phyloP scores from a whole-genome alignment of 2,888 invertebrate species.

The Tetropium fuscum region DNA sequence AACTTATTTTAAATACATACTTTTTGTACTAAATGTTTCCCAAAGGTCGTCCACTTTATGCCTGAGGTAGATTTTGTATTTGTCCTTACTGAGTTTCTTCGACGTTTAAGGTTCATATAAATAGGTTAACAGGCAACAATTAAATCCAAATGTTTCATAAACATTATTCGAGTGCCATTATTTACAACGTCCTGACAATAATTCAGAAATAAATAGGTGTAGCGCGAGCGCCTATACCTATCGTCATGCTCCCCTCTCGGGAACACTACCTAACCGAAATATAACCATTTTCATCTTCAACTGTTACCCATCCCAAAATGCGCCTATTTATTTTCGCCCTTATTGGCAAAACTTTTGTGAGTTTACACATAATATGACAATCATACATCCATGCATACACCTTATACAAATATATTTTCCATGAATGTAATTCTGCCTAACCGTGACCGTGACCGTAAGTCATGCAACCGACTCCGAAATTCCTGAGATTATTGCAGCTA shows the following conservation, averaged over 20 bases:
- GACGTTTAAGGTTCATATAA: constrained; percentile 48
- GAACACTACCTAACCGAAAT: too few species aligned
- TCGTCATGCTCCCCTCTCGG: too few species aligned
- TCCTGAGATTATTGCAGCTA: constrained; percentile 53
- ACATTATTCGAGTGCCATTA: constrained; percentile 57
- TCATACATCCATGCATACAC: constrained; percentile 44
- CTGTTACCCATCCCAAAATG: neutral
- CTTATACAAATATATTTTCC: constrained; percentile 39
- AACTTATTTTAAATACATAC: constrained; percentile 52
- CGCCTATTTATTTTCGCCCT: constrained; percentile 9
- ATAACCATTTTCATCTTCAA: too few species aligned
- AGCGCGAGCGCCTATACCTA: too few species aligned
- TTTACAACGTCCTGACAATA: constrained; percentile 43
- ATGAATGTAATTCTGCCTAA: constrained; percentile 32
- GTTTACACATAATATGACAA: constrained; percentile 37
- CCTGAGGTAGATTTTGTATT: constrained; percentile 60
- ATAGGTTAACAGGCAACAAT: constrained; percentile 57
- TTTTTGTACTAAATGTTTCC: constrained; percentile 56
- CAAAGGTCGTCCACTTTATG: constrained; percentile 44
- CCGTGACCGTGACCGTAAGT: neutral
- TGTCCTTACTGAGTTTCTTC: constrained; percentile 52
- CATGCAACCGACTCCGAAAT: too few species aligned
- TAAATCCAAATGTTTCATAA: constrained; percentile 48
- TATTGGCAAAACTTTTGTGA: constrained; percentile 24
- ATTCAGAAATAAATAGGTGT: constrained; percentile 10